Conservation (phyloP, 2,113 vertebrate species). For the Nyctibius bracteatus region DNA sequence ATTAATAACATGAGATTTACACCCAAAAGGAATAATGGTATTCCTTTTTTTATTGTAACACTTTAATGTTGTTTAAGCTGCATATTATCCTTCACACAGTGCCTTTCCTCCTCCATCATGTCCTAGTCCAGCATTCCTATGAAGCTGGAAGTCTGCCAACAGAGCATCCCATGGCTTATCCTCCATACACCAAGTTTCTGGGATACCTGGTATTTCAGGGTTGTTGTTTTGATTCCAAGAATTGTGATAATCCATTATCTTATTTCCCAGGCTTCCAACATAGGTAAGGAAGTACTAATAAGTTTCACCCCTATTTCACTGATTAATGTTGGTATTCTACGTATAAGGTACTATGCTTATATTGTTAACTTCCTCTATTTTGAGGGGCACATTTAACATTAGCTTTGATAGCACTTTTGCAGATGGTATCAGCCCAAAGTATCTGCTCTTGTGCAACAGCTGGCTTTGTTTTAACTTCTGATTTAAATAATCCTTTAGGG, state of each 20-base stretch:
- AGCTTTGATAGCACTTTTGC: background rate
- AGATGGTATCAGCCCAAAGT: background rate
- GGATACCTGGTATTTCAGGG: background rate
- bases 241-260: background rate
- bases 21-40: background rate
- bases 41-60: background rate
- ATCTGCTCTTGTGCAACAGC: background rate
- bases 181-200: background rate
- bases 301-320: background rate
- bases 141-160: background rate
- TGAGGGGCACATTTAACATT: background rate
- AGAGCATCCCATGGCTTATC: background rate
- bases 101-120: rapidly evolving
- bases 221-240: background rate
- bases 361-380: background rate
- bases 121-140: background rate
- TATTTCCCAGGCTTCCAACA: background rate
- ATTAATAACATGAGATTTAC: background rate
- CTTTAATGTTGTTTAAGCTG: background rate
- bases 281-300: background rate
- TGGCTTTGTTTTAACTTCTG: background rate
- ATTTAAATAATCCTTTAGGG: background rate
- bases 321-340: background rate
- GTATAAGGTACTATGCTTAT: background rate
- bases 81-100: background rate